phyloP scores from a whole-genome alignment of 2,888 invertebrate genomes.

The Tetramorium bicarinatum region DNA sequence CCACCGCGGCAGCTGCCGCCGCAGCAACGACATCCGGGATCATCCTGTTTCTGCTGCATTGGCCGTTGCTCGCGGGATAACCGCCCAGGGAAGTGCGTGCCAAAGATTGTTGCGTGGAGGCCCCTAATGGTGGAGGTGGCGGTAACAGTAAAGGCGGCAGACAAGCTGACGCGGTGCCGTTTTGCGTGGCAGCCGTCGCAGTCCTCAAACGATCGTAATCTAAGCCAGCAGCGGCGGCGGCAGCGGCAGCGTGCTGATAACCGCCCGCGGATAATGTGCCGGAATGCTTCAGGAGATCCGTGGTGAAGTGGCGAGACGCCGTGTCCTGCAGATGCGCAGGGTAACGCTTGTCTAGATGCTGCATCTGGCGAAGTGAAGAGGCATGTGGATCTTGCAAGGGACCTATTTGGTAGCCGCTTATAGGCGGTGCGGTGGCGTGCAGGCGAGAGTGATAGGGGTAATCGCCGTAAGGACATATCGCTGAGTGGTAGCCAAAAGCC shows the following conservation, averaged over 20 bases:
- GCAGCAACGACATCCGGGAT: constrained; percentile 76
- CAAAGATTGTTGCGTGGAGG: constrained; percentile 55
- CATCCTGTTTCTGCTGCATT: constrained; percentile 66
- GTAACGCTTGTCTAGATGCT: constrained; percentile 66
- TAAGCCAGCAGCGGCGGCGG: constrained; percentile 24
- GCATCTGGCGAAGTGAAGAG: constrained; percentile 60
- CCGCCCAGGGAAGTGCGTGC: constrained; percentile 35
- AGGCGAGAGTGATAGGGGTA: constrained; percentile 70
- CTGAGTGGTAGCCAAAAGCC: constrained; percentile 62
- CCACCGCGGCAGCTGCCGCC: constrained; percentile 75
- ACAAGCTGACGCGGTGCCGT: constrained; percentile 27
- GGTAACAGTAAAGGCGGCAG: constrained; percentile 61
- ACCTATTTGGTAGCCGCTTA: constrained; percentile 60
- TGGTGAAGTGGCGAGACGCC: constrained; percentile 52
- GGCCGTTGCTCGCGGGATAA: constrained; percentile 57
- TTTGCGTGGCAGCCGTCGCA: constrained; percentile 38
- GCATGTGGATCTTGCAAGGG: constrained; percentile 64
- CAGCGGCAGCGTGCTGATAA: constrained; percentile 54
- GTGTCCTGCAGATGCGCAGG: constrained; percentile 56
- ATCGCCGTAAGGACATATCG: constrained; percentile 63
- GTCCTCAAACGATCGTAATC: constrained; percentile 61
- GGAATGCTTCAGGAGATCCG: constrained; percentile 64
- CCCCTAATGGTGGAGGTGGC: constrained; percentile 31
- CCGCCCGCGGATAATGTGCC: constrained; percentile 28
- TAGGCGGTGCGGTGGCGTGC: constrained; percentile 57